Evolutionary conservation across 1,140 invertebrate genomes (phyloP).

Genomic region (Apis laboriosa): DNA sequence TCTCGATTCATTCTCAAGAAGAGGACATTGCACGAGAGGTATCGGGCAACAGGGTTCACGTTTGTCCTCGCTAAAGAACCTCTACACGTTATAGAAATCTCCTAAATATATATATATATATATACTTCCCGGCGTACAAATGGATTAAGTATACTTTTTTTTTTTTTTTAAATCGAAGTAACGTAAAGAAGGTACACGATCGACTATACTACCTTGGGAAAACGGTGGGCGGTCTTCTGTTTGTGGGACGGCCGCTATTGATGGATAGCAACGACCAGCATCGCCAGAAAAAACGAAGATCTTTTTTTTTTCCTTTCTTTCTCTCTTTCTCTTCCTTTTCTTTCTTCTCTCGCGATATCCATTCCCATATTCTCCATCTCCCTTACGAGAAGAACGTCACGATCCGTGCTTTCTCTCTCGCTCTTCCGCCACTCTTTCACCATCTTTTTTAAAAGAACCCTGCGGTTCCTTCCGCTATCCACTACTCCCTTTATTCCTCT

Average conservation of each 20-base stretch:
- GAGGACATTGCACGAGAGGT: not conserved
- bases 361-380: not conserved
- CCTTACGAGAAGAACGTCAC: not conserved
- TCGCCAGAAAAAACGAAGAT: slow-evolving; percentile 74
- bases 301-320: not conserved
- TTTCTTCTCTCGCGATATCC: not conserved
- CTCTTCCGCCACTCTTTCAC: not conserved
- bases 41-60: not conserved
- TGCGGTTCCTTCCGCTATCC: not conserved
- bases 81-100: slow-evolving; percentile 52
- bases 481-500: not conserved
- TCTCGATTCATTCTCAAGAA: too few relatives aligned
- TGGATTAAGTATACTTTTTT: slow-evolving; percentile 65
- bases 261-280: slow-evolving; percentile 81
- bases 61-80: slow-evolving; percentile 17
- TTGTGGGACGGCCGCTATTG: slow-evolving; percentile 77
- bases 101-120: slow-evolving; percentile 45
- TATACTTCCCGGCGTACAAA: slow-evolving; percentile 51
- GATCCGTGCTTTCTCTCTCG: not conserved
- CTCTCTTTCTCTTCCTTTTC: not conserved
- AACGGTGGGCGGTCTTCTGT: slow-evolving; percentile 67
- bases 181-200: slow-evolving; percentile 69
- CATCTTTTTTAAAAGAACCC: not conserved
- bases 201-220: slow-evolving; percentile 67
- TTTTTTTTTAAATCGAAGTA: slow-evolving; percentile 59